A percentile compares a stretch with the other conserved stretches of the same genome.
Evolutionary conservation across 2,888 invertebrate species (phyloP).

Genomic region (Pristionchus fissidentatus): DNA sequence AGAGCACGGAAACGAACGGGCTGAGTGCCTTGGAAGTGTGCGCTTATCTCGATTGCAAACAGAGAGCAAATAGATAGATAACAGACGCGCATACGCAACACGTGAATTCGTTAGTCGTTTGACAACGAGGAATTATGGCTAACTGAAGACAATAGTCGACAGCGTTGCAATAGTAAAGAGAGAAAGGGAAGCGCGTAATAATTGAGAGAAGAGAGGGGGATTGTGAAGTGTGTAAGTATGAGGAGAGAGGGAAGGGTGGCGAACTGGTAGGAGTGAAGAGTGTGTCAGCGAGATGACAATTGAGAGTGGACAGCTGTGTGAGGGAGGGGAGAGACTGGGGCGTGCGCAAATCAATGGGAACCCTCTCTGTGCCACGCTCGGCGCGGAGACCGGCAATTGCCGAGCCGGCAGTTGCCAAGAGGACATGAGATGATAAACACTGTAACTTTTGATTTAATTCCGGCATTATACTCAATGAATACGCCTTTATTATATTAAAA

Average conservation of each 20-base stretch:
- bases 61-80: slow-evolving; percentile 37
- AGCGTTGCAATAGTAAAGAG: not conserved
- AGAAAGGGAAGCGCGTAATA: slow-evolving; percentile 12
- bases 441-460: not conserved
- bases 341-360: slow-evolving; percentile 44
- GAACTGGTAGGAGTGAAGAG: slow-evolving; percentile 40
- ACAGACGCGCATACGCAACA: not conserved
- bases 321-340: not conserved
- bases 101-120: not conserved
- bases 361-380: slow-evolving; percentile 24
- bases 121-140: too few species aligned
- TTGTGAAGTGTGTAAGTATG: not conserved
- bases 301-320: slow-evolving; percentile 46
- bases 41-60: slow-evolving; percentile 41
- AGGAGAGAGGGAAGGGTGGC: slow-evolving; percentile 33
- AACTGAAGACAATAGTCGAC: too few species aligned
- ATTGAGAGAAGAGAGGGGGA: not conserved
- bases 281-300: slow-evolving; percentile 38
- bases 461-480: too few species aligned
- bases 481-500: too few species aligned
- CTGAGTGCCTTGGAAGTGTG: not conserved
- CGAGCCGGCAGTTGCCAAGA: too few species aligned
- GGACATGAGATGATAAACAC: too few species aligned
- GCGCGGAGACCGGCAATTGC: slow-evolving; percentile 27
- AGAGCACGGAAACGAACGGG: not conserved